These are phyloP conservation scores for Neopelma chrysocephalum DNA, from an alignment of 2,797 vertebrate genomes.

Conservation along the genomic window DNA sequence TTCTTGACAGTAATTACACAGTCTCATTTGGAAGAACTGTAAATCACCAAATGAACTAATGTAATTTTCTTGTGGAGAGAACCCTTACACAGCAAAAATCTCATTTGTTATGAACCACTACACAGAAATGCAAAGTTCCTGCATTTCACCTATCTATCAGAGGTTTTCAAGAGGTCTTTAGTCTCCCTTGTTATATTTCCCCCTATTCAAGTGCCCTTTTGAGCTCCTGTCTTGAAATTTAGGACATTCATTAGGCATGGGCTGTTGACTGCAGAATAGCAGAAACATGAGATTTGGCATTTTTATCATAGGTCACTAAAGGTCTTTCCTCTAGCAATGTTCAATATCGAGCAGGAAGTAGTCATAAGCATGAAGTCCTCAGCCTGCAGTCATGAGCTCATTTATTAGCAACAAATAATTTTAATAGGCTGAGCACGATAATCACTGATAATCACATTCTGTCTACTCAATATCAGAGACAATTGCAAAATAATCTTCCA, in stretches of 20 bases:
- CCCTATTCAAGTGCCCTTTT: background rate
- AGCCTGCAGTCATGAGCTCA: background rate
- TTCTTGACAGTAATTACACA: background rate
- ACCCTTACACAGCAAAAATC: background rate
- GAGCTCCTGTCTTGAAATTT: background rate
- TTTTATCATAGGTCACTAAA: conserved; percentile 41
- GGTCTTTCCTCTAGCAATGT: background rate
- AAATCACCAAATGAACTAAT: background rate
- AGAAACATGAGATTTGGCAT: background rate
- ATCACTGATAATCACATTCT: background rate
- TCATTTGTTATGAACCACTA: background rate
- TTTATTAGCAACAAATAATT: background rate
- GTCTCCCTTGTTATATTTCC: background rate
- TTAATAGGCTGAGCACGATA: background rate
- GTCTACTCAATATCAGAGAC: background rate
- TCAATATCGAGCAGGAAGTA: background rate
- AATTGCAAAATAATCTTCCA: background rate
- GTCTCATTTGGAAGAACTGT: conserved; percentile 5
- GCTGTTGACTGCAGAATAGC: background rate
- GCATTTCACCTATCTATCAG: background rate
- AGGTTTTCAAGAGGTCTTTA: background rate
- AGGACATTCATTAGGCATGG: background rate
- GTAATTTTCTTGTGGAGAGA: background rate
- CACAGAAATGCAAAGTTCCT: background rate
- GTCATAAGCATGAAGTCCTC: background rate